Evolutionary conservation across 1,140 invertebrate species (phyloP).

Genomic region (Bombus sibiricus): DNA sequence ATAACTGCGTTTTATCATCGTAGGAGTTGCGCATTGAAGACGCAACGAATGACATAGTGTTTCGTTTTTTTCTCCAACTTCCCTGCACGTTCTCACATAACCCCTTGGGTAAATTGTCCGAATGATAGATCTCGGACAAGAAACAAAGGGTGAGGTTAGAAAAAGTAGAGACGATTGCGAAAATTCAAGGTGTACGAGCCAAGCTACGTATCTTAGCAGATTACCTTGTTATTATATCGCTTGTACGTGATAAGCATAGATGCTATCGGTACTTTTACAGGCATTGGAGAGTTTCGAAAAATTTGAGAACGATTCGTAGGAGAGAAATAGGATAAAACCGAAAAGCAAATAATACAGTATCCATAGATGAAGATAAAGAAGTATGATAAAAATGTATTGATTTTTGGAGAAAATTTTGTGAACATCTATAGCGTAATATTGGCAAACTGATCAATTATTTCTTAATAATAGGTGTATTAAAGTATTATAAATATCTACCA

Average conservation of each 20-base stretch:
- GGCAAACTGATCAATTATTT: too few species aligned
- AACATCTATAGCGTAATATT: too few species aligned
- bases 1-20: slow-evolving; percentile 25
- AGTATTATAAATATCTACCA: too few species aligned
- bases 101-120: slow-evolving; percentile 42
- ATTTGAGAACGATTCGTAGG: too few species aligned
- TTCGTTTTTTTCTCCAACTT: neutral
- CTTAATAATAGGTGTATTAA: too few species aligned
- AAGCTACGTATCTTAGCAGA: slow-evolving; percentile 2
- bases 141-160: neutral
- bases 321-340: too few species aligned
- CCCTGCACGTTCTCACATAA: neutral
- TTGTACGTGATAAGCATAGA: slow-evolving; percentile 20
- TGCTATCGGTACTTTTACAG: neutral
- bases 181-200: neutral
- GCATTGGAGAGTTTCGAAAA: too few species aligned
- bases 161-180: slow-evolving; percentile 6
- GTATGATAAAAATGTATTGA: too few species aligned
- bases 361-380: too few species aligned
- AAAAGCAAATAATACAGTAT: too few species aligned
- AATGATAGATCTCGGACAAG: slow-evolving; percentile 47
- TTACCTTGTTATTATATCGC: slow-evolving; percentile 32
- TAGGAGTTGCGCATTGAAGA: neutral
- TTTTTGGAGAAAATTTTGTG: too few species aligned
- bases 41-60: slow-evolving; percentile 20